These are phyloP conservation scores for Chaetorhynchus papuensis DNA, from an alignment of 2,113 vertebrate genomes.

Conservation along the genomic window DNA sequence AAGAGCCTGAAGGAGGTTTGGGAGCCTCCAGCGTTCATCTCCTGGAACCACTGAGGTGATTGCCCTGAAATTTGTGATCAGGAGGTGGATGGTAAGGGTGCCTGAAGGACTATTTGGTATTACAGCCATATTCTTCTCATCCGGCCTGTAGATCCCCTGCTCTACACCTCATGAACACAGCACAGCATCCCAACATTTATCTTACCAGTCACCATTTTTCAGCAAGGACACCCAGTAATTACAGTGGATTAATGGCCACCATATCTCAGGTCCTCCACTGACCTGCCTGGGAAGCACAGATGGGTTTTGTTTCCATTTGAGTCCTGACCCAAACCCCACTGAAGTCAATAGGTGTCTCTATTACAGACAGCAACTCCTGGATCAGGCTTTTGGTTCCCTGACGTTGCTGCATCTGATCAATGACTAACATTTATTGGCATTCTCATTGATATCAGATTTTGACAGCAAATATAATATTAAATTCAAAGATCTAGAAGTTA, in stretches of 20 bases:
- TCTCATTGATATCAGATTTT: conserved; percentile 4
- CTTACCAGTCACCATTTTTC: background rate
- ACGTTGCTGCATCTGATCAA: background rate
- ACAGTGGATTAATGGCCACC: background rate
- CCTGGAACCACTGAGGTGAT: background rate
- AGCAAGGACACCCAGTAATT: background rate
- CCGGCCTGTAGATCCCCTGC: background rate
- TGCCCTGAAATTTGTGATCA: background rate
- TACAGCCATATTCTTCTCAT: background rate
- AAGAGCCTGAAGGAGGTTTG: background rate
- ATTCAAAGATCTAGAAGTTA: background rate
- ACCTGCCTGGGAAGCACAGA: background rate
- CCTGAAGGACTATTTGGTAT: background rate
- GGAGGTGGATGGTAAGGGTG: background rate
- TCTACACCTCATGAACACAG: background rate
- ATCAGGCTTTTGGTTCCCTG: background rate
- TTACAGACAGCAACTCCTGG: background rate
- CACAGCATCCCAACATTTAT: background rate
- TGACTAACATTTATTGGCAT: background rate
- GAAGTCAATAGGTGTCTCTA: background rate
- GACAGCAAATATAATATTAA: background rate
- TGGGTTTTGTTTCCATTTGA: background rate
- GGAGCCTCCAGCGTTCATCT: fast-evolving
- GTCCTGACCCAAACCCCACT: background rate
- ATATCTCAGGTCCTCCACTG: background rate